Percentiles rank a stretch among this genome's conserved stretches.
Conservation (phyloP, 2,888 invertebrate genomes). For the Exocentrus adspersus region DNA sequence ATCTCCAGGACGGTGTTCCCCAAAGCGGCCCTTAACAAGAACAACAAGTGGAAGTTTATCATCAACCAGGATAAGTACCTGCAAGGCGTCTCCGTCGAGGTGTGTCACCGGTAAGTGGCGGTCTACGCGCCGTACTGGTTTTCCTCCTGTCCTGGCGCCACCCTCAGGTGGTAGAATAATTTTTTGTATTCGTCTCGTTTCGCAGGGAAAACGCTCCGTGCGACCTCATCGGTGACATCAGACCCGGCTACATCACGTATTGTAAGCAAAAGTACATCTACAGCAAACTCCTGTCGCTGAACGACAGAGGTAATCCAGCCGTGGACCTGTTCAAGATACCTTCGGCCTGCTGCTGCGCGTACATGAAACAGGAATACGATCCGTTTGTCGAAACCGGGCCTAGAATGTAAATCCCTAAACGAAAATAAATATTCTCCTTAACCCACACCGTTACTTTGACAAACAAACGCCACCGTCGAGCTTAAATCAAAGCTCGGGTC, state of each 20-base stretch:
- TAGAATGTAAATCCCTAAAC: too few relatives aligned
- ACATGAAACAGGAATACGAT: too few relatives aligned
- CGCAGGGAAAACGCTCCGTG: constrained; percentile 61
- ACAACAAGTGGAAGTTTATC: constrained; percentile 75
- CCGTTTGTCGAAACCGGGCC: too few relatives aligned
- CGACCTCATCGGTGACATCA: constrained; percentile 61
- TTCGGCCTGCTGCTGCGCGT: constrained; percentile 78
- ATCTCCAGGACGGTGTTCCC: constrained; percentile 70
- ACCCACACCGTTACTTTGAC: too few relatives aligned
- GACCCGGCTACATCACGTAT: constrained; percentile 63
- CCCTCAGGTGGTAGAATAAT: too few relatives aligned
- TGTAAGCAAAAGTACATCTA: constrained; percentile 71
- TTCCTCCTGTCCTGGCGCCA: too few relatives aligned
- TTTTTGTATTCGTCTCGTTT: too few relatives aligned
- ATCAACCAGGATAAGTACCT: constrained; percentile 69
- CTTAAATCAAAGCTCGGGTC: constrained; percentile 10
- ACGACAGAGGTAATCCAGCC: constrained; percentile 61
- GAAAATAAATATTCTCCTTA: constrained; percentile 15
- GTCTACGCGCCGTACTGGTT: too few relatives aligned
- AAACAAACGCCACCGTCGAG: too few relatives aligned
- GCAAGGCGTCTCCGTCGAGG: constrained; percentile 79
- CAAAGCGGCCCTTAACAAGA: constrained; percentile 68
- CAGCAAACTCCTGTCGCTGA: constrained; percentile 67
- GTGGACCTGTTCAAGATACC: constrained; percentile 72
- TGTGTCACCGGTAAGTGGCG: constrained; percentile 65